Evolutionary conservation across 2,888 invertebrate species (phyloP).

Genomic region (Rhagophthalmus giganteus): DNA sequence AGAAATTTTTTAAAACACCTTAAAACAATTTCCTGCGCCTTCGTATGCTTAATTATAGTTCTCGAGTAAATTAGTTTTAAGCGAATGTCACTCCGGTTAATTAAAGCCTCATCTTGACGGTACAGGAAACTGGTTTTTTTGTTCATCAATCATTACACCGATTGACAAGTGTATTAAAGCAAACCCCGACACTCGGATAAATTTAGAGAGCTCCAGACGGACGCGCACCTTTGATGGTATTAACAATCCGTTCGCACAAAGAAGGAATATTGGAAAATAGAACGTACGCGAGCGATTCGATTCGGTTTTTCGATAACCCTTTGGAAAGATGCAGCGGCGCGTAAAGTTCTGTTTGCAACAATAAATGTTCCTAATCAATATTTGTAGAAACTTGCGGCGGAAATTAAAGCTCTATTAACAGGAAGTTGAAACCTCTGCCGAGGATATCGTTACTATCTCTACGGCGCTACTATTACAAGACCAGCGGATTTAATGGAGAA

Average conservation of each 20-base stretch:
- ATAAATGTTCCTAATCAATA: slow-evolving; percentile 31
- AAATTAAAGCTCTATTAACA: slow-evolving; percentile 33
- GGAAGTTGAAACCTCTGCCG: slow-evolving; percentile 30
- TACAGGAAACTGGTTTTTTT: background rate
- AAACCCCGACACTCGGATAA: background rate
- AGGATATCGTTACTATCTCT: slow-evolving; percentile 28
- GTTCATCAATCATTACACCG: background rate
- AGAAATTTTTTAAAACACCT: too few relatives aligned
- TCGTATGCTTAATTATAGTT: background rate
- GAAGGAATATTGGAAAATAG: background rate
- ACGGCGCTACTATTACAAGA: slow-evolving; percentile 22
- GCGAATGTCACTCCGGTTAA: background rate
- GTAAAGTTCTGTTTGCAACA: slow-evolving; percentile 29
- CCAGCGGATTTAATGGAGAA: slow-evolving; percentile 24
- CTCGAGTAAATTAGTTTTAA: background rate
- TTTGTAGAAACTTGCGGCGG: slow-evolving; percentile 28
- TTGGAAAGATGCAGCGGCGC: slow-evolving; percentile 18
- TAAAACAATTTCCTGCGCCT: too few relatives aligned
- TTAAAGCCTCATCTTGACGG: slow-evolving; percentile 1
- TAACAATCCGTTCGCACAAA: background rate
- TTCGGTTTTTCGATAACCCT: slow-evolving; percentile 17
- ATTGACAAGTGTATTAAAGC: too few relatives aligned
- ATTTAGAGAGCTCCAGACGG: background rate
- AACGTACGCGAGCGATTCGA: background rate
- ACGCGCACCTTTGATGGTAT: background rate